Percentiles rank a stretch among this genome's conserved stretches.
phyloP scores from a whole-genome alignment of 2,113 vertebrate genomes.

The Archilochus colubris region DNA sequence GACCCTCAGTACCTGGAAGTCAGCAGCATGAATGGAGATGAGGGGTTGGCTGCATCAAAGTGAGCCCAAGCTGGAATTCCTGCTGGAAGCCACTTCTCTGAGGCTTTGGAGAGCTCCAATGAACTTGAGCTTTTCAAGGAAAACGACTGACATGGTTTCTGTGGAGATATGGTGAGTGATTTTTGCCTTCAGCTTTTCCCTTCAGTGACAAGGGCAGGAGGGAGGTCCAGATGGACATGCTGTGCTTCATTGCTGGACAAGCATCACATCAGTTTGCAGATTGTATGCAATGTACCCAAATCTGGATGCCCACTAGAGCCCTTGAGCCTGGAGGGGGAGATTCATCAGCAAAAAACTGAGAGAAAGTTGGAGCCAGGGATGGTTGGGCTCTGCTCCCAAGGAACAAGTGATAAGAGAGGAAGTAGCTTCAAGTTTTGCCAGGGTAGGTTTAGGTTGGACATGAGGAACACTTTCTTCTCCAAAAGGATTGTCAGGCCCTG shows the following conservation, averaged over 20 bases:
- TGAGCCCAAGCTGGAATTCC: not conserved
- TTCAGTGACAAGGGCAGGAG: not conserved
- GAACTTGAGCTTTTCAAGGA: not conserved
- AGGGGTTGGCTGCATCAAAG: rapidly evolving
- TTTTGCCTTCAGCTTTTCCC: not conserved
- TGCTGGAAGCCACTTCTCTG: not conserved
- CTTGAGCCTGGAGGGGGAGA: too few species aligned
- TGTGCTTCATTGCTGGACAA: too few species aligned
- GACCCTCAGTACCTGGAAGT: not conserved
- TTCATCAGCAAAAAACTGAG: rapidly evolving
- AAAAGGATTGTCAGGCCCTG: too few species aligned
- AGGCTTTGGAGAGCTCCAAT: not conserved
- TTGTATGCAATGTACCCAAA: rapidly evolving
- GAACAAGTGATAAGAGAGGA: too few species aligned
- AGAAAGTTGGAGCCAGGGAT: too few species aligned
- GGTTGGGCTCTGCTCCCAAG: too few species aligned
- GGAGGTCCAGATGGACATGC: not conserved
- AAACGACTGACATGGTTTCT: rapidly evolving
- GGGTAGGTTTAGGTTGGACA: too few species aligned
- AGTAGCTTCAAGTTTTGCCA: too few species aligned
- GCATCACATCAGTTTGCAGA: rapidly evolving
- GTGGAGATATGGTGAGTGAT: rapidly evolving
- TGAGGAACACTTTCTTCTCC: too few species aligned
- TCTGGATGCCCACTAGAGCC: not conserved
- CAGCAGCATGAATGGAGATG: not conserved